phyloP scores from a whole-genome alignment of 2,888 invertebrate genomes.

The Ethmia dodecea region DNA sequence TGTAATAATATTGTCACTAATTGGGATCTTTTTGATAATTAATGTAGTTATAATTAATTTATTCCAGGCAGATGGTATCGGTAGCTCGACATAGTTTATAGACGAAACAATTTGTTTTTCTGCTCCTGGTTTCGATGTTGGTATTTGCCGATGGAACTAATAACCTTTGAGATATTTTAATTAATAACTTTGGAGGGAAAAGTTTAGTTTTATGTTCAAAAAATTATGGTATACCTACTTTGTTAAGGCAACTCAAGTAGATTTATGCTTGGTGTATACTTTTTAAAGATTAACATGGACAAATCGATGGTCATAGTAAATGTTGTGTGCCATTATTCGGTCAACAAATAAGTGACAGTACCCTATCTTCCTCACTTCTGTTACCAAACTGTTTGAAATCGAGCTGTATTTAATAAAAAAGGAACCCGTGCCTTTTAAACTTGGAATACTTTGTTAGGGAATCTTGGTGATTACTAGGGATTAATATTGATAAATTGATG shows the following conservation, averaged over 20 bases:
- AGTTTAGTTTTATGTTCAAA: constrained; percentile 4
- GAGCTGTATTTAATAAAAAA: no score
- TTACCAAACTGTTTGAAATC: no score
- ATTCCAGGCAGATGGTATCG: constrained; percentile 53
- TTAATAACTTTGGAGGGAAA: constrained; percentile 39
- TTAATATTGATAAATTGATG: no score
- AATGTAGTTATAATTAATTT: constrained; percentile 59
- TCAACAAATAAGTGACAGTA: no score
- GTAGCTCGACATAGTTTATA: constrained; percentile 47
- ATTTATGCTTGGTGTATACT: no score
- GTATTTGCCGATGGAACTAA: constrained; percentile 36
- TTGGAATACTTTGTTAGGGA: no score
- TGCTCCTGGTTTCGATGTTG: constrained; percentile 36
- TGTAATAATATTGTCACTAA: constrained; percentile 37
- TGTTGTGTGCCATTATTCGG: no score
- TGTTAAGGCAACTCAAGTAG: neutral
- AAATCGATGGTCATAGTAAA: no score
- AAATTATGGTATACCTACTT: neutral
- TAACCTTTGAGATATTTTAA: constrained; percentile 47
- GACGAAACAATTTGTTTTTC: constrained; percentile 58
- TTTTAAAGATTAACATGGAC: no score
- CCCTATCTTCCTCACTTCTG: no score
- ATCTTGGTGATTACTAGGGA: no score
- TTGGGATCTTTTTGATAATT: constrained; percentile 47
- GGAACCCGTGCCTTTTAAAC: no score